phyloP scores from a whole-genome alignment of 53 echinoderm and acorn worm genomes.

The Echinarachnius parma region DNA sequence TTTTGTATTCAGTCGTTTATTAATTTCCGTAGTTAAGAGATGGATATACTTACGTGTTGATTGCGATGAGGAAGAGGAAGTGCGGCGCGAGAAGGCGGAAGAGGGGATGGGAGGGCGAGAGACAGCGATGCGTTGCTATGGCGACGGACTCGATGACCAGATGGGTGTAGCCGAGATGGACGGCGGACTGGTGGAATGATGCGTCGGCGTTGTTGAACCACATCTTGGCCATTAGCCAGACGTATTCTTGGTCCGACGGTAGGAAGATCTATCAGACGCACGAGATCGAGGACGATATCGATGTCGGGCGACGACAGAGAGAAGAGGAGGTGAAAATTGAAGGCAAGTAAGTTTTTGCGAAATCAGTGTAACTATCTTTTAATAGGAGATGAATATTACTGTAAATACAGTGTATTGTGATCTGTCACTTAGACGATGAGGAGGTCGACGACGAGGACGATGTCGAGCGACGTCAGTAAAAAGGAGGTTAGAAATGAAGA shows the following conservation, averaged over 20 bases:
- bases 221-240: slow-evolving; percentile 93
- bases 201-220: slow-evolving; percentile 91
- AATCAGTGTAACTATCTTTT: too few relatives aligned
- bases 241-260: slow-evolving; percentile 75
- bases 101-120: slow-evolving; percentile 89
- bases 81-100: slow-evolving; percentile 90
- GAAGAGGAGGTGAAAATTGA: background rate
- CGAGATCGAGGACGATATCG: too few relatives aligned
- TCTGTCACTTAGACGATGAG: too few relatives aligned
- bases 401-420: too few relatives aligned
- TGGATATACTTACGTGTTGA: slow-evolving; percentile 83
- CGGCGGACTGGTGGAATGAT: slow-evolving; percentile 73
- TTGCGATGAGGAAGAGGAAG: slow-evolving; percentile 86
- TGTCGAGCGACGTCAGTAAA: too few relatives aligned
- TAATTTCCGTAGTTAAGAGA: too few relatives aligned
- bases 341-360: too few relatives aligned
- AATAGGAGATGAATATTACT: too few relatives aligned
- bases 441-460: too few relatives aligned
- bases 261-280: slow-evolving; percentile 92
- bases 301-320: too few relatives aligned
- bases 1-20: too few relatives aligned
- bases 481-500: too few relatives aligned
- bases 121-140: slow-evolving; percentile 67
- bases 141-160: slow-evolving; percentile 81
- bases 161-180: slow-evolving; percentile 90